These are phyloP conservation scores for Microhierax caerulescens DNA, from an alignment of 2,797 vertebrate genomes.

Conservation along the genomic window DNA sequence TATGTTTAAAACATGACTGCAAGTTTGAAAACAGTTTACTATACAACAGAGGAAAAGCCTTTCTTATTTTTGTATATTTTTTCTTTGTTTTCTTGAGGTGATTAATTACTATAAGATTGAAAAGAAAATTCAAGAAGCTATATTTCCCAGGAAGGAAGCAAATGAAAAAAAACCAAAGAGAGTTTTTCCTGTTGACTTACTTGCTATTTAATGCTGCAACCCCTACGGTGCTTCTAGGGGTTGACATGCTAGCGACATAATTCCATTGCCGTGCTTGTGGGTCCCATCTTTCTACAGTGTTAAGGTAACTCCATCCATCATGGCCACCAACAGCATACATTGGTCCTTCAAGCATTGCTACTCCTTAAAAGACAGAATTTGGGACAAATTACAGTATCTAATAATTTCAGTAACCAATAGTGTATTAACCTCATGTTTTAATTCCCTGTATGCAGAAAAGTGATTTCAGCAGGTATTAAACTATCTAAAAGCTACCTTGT, in stretches of 20 bases:
- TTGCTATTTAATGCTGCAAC: conserved; percentile 95
- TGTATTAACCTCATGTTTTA: background rate
- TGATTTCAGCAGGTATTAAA: background rate
- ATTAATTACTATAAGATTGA: background rate
- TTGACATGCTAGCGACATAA: conserved; percentile 98
- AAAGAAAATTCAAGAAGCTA: background rate
- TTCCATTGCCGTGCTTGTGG: conserved; percentile 97
- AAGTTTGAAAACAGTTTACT: background rate
- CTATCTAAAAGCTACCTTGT: background rate
- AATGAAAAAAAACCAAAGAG: background rate
- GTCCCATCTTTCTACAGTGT: conserved; percentile 97
- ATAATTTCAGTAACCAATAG: background rate
- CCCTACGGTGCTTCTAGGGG: conserved; percentile 93
- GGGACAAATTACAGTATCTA: background rate
- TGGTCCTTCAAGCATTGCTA: conserved; percentile 94
- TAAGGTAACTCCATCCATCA: conserved; percentile 98
- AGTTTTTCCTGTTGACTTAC: conserved; percentile 76
- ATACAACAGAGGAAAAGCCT: background rate
- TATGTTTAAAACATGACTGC: background rate
- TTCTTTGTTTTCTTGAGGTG: background rate
- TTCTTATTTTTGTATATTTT: background rate
- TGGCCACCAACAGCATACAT: conserved; percentile 99
- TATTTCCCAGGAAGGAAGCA: background rate
- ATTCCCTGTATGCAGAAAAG: background rate
- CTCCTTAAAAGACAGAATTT: conserved; percentile 72